phyloP scores from a whole-genome alignment of 2,113 vertebrate genomes.

The Xerus inauris region DNA sequence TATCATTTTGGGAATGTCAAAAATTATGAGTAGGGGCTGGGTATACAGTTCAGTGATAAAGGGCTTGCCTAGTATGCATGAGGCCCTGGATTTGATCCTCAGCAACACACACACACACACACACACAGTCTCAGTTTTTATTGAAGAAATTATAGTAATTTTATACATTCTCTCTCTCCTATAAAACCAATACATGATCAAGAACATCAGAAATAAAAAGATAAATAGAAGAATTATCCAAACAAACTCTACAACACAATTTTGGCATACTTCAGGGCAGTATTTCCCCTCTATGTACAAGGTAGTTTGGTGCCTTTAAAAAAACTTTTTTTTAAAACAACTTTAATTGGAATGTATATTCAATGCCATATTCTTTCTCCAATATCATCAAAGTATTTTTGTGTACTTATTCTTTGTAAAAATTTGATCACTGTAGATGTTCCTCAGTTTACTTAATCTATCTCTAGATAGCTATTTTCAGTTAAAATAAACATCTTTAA shows the following conservation, averaged over 20 bases:
- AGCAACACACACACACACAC: too few relatives aligned
- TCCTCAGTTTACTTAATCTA: conserved; percentile 39
- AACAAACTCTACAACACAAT: neutral
- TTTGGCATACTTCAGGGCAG: neutral
- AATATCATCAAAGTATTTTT: conserved; percentile 4
- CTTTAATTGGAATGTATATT: neutral
- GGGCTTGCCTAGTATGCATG: too few relatives aligned
- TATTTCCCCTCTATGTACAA: neutral
- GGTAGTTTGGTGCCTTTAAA: neutral
- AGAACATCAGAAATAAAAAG: neutral
- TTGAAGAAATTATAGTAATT: neutral
- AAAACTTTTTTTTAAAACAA: conserved; percentile 14
- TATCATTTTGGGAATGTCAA: conserved; percentile 26
- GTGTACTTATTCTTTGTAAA: conserved; percentile 26
- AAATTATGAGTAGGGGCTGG: neutral
- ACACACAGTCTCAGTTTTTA: neutral
- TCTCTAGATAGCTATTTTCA: neutral
- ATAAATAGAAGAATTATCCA: neutral
- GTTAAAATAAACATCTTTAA: conserved; percentile 33
- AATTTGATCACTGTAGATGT: neutral
- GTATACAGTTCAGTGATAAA: too few relatives aligned
- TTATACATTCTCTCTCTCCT: neutral
- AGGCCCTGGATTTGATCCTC: too few relatives aligned
- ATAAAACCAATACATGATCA: neutral
- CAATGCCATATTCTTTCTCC: neutral